Conservation (phyloP, 2,888 invertebrate species). For the Xestoiulus laeticollis region DNA sequence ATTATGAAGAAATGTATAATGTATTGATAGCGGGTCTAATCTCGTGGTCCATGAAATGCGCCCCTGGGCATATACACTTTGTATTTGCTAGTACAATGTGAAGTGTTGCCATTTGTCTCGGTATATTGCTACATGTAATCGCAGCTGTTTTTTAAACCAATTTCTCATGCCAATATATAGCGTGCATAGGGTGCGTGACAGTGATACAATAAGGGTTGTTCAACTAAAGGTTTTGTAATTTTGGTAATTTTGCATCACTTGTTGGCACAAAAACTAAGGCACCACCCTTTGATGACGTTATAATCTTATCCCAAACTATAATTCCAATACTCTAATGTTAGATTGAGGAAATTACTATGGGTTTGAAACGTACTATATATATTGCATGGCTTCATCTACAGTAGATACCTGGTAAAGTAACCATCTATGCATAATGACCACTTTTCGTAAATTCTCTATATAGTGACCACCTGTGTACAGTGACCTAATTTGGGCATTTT, state of each 20-base stretch:
- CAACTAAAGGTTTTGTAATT: neutral
- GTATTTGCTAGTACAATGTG: neutral
- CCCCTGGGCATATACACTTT: neutral
- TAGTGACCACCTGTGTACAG: too few relatives aligned
- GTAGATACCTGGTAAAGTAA: too few relatives aligned
- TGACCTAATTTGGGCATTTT: too few relatives aligned
- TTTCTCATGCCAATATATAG: neutral
- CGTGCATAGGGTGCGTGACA: neutral
- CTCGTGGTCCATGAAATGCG: neutral
- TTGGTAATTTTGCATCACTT: neutral
- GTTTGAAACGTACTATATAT: too few relatives aligned
- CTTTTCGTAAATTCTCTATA: too few relatives aligned
- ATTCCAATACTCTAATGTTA: too few relatives aligned
- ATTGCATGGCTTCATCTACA: too few relatives aligned
- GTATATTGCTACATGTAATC: neutral
- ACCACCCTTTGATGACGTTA: too few relatives aligned
- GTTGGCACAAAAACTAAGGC: neutral
- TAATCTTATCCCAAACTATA: too few relatives aligned
- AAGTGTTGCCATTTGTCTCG: neutral
- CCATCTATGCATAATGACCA: too few relatives aligned
- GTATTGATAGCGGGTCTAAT: neutral
- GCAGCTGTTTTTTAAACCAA: neutral
- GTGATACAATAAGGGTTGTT: neutral
- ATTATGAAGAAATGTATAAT: constrained; percentile 13
- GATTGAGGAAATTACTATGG: too few relatives aligned